Evolutionary conservation across 2,888 invertebrate species (phyloP), one percentile per base, ranked within the genome.

Genomic region (Chrysotoxum bicinctum): DNA sequence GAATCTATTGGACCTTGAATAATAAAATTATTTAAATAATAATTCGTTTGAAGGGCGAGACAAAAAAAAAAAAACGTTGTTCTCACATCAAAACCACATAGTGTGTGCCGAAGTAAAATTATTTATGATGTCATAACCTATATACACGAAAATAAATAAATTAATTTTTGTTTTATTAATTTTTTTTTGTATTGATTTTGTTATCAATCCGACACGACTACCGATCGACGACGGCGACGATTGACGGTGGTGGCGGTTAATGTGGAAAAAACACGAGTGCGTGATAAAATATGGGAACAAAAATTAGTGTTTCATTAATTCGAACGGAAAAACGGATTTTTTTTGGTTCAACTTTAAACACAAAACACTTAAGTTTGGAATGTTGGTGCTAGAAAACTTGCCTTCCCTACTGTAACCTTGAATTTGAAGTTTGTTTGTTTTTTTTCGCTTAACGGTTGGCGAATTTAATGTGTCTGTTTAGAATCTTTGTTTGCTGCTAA

Each of bases 101-200:
- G 62, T 50, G 68, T 50, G 52, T 62, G 14, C 54, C 37, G 35
- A 35, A 79, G 75, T 75, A 79, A 79, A 75, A 52, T 79, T 79
- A 75, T 56, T 56, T 37, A 79, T 84, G 83, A 84, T 84, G 83
- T 84, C 83, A 84, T 84, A 58, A 75, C 70, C 45, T 26, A 58
- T 19, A 74, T 69, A 43, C 64, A 19, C 35, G 62, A 48, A 64
- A 74, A 69, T 37, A 70, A 58, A 70, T 48, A 40, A 35, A 10
- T 40, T 40, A 30, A 23, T 58, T 43, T 52, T 3, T n/a, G n/a
- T n/a, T 56, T 26, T 48, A 37, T 30, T 9, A 21, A 6, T 62
- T 64, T 23, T 56, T 35, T 35, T 45, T 50, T 10, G 45, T 76
- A 72, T 66, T 58, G 64, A 72, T 62, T 76, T 72, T 79, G 64